Percentiles rank a stretch among this genome's conserved stretches.
phyloP scores from a whole-genome alignment of 2,888 invertebrate species.

The Epirrita christyi region DNA sequence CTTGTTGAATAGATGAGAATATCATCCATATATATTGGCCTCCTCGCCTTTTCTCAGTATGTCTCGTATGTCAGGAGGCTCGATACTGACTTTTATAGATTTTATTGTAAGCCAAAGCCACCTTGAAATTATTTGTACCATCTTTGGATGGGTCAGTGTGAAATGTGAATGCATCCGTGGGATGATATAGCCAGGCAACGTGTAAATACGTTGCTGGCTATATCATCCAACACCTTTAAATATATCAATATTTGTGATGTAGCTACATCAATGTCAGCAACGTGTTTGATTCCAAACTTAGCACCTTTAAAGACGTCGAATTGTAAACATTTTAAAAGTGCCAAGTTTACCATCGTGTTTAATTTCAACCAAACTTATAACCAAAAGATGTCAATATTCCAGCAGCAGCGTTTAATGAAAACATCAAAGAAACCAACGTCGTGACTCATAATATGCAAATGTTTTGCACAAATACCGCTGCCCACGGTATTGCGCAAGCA shows the following conservation, averaged over 20 bases:
- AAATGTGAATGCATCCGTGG: background rate
- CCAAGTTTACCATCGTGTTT: slow-evolving; percentile 1
- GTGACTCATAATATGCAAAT: slow-evolving; percentile 39
- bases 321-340: background rate
- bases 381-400: slow-evolving; percentile 21
- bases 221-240: background rate
- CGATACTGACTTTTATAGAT: slow-evolving; percentile 9
- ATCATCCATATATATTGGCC: slow-evolving; percentile 11
- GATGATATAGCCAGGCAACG: background rate
- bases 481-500: slow-evolving; percentile 28
- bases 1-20: slow-evolving; percentile 9
- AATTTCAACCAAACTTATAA: background rate
- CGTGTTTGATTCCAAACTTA: slow-evolving; percentile 2
- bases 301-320: background rate
- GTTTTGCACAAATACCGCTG: slow-evolving; percentile 37
- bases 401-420: slow-evolving; percentile 28
- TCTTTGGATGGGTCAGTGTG: too few species aligned
- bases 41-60: slow-evolving; percentile 4
- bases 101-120: background rate
- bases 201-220: background rate
- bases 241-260: background rate
- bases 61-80: too few species aligned
- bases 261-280: background rate
- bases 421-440: slow-evolving; percentile 29
- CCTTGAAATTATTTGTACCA: too few species aligned